Conservation (phyloP, 2,113 vertebrate species). For the Rhinolophus ferrumequinum region DNA sequence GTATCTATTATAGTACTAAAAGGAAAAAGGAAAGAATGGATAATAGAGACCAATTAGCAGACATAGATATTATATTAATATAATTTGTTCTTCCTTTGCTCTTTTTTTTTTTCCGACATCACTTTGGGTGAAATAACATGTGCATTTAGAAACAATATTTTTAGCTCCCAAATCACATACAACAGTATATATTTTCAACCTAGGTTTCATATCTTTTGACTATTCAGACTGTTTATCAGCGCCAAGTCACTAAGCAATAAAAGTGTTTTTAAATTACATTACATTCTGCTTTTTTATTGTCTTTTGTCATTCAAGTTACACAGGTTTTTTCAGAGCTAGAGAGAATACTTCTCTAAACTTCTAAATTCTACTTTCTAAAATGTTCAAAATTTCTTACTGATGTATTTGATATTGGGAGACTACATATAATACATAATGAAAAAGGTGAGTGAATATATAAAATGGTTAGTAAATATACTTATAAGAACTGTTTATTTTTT, state of each 20-base stretch:
- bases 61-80: neutral
- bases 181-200: neutral
- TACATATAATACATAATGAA: neutral
- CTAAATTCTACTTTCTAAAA: neutral
- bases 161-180: neutral
- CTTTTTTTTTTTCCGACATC: neutral
- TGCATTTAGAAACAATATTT: slow-evolving; percentile 21
- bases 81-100: neutral
- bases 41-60: neutral
- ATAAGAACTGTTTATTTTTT: neutral
- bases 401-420: neutral
- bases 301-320: neutral
- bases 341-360: neutral
- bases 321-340: neutral
- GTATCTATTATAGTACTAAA: neutral
- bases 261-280: neutral
- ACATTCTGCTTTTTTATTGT: neutral
- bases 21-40: neutral
- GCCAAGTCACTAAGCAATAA: neutral
- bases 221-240: neutral
- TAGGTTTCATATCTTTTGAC: neutral
- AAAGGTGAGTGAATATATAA: neutral
- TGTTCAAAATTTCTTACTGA: neutral
- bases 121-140: neutral
- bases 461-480: neutral